Percentiles rank a stretch among this genome's conserved stretches.
Conservation (phyloP, 2,888 invertebrate genomes). For the Drosophila quinaria region DNA sequence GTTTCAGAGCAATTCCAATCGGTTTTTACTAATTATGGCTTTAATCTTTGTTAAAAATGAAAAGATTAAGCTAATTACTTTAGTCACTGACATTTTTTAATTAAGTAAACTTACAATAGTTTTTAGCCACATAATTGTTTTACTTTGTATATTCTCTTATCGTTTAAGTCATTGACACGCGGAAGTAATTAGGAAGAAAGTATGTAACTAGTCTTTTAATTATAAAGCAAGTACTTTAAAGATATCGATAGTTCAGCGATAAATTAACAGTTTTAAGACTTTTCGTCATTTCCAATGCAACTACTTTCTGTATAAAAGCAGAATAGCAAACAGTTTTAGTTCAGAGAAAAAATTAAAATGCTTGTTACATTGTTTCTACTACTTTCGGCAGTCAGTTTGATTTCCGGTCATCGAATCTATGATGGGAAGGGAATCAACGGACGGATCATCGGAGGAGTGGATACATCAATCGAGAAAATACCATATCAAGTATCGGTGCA, state of each 20-base stretch:
- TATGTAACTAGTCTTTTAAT: slow-evolving; percentile 6
- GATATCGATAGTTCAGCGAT: too few species aligned
- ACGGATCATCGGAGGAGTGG: slow-evolving; percentile 18
- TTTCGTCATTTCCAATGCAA: too few species aligned
- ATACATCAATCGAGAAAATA: background rate
- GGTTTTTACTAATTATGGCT: too few species aligned
- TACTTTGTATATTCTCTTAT: background rate
- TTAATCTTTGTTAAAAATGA: too few species aligned
- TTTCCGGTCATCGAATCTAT: background rate
- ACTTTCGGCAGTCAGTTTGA: slow-evolving; percentile 1
- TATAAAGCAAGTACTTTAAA: background rate
- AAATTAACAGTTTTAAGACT: too few species aligned
- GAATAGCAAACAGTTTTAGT: background rate
- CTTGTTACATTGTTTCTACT: background rate
- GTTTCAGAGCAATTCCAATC: too few species aligned
- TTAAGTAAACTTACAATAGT: background rate
- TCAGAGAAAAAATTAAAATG: background rate
- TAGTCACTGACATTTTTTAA: too few species aligned
- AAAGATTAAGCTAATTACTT: too few species aligned
- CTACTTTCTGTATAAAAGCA: slow-evolving; percentile 4
- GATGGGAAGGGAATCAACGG: background rate
- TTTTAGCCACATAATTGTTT: background rate
- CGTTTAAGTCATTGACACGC: background rate
- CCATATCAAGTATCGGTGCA: slow-evolving; percentile 40
- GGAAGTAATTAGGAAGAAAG: slow-evolving; percentile 5